These are phyloP conservation scores for Girardinichthys multiradiatus DNA, from an alignment of 2,113 vertebrate species.

Conservation along the genomic window DNA sequence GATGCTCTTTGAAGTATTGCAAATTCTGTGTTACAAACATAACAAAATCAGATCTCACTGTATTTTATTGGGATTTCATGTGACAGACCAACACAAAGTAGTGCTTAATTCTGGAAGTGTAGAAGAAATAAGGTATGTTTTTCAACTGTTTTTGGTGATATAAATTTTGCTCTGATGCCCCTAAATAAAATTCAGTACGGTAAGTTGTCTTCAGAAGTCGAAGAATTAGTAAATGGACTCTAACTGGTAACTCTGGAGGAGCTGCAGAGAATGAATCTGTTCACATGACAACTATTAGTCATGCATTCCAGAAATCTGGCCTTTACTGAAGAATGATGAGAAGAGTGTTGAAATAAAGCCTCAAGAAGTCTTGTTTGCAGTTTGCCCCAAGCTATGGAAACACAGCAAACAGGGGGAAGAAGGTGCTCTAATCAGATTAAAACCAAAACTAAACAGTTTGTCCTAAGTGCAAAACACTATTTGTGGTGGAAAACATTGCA, in stretches of 20 bases:
- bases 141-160: too few species aligned
- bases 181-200: not conserved
- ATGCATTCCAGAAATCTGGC: not conserved
- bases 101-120: too few species aligned
- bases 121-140: too few species aligned
- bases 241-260: not conserved
- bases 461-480: not conserved
- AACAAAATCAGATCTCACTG: too few species aligned
- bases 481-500: not conserved
- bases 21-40: not conserved
- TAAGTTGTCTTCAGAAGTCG: not conserved
- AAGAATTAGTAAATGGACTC: not conserved
- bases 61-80: not conserved
- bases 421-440: not conserved
- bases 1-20: not conserved
- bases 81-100: not conserved
- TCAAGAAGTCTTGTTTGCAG: not conserved
- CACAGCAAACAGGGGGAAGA: not conserved
- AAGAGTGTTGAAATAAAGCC: not conserved
- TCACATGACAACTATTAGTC: not conserved
- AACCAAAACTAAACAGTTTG: not conserved
- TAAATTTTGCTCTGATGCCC: not conserved
- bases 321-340: not conserved
- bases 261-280: not conserved
- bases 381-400: not conserved